These are phyloP conservation scores for Drosophila lowei DNA, from an alignment of 1,140 invertebrate species.

Conservation along the genomic window DNA sequence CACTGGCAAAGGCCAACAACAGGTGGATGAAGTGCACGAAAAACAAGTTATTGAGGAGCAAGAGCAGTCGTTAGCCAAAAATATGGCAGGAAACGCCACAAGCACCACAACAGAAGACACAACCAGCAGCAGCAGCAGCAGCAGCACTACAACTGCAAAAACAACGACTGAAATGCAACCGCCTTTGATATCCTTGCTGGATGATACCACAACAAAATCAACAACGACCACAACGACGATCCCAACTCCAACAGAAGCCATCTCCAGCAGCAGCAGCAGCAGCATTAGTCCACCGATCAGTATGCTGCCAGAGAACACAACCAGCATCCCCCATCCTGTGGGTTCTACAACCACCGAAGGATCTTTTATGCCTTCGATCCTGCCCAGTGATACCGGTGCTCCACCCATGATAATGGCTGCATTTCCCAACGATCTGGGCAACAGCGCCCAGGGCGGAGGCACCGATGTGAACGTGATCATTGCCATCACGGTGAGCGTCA, in stretches of 20 bases:
- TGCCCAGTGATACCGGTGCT: slow-evolving; percentile 9
- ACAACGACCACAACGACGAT: slow-evolving; percentile 22
- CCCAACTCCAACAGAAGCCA: too few species aligned
- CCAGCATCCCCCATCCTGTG: not conserved
- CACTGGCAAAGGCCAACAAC: slow-evolving; percentile 28
- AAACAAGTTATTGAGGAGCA: slow-evolving; percentile 10
- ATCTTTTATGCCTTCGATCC: slow-evolving; percentile 25
- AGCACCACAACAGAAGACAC: slow-evolving; percentile 23
- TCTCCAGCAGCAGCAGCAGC: not conserved
- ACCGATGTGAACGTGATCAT: slow-evolving; percentile 84
- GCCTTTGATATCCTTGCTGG: slow-evolving; percentile 62
- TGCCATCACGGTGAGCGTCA: slow-evolving; percentile 84
- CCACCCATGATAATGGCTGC: slow-evolving; percentile 23
- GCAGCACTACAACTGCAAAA: slow-evolving; percentile 31
- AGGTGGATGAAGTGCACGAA: slow-evolving; percentile 24
- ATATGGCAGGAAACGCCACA: slow-evolving; percentile 44
- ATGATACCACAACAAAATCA: slow-evolving; percentile 49
- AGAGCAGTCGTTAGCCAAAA: slow-evolving; percentile 40
- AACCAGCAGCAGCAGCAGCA: not conserved
- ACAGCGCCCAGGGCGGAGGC: slow-evolving; percentile 46
- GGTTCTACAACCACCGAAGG: slow-evolving; percentile 7
- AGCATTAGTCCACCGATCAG: not conserved
- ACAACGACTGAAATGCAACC: slow-evolving; percentile 50
- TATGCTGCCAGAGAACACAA: slow-evolving; percentile 12
- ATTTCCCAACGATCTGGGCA: slow-evolving; percentile 51